Percentiles rank a stretch among this genome's conserved stretches.
Conservation (phyloP, 2,888 invertebrate genomes). For the Lottia gigantea region DNA sequence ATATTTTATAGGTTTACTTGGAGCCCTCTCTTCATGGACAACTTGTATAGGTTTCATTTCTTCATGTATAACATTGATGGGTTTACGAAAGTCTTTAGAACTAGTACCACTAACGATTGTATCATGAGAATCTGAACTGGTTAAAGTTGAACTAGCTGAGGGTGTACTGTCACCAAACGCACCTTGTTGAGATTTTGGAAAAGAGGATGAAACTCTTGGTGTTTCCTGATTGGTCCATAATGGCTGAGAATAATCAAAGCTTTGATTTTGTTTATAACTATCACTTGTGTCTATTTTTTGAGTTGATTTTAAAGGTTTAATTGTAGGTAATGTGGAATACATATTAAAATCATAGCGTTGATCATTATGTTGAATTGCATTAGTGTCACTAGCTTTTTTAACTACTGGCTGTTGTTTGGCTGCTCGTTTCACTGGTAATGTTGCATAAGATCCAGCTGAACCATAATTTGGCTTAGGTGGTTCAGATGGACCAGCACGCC, state of each 20-base stretch:
- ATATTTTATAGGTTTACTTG: background rate
- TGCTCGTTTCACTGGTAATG: constrained; percentile 40
- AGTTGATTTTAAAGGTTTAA: constrained; percentile 38
- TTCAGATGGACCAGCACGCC: constrained; percentile 15
- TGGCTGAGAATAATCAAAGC: constrained; percentile 34
- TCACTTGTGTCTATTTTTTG: constrained; percentile 22
- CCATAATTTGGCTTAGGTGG: constrained; percentile 23
- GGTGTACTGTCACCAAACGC: constrained; percentile 31
- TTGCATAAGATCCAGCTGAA: constrained; percentile 43
- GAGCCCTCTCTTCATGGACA: constrained; percentile 31
- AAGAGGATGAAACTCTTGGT: constrained; percentile 13
- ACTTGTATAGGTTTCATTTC: constrained; percentile 36
- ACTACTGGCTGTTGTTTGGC: constrained; percentile 11
- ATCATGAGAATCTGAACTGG: constrained; percentile 38
- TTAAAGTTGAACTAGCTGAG: constrained; percentile 34
- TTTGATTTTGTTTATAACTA: background rate
- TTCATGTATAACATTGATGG: constrained; percentile 19
- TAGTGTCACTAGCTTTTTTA: constrained; percentile 11
- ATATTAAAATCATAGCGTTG: constrained; percentile 33
- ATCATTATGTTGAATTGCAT: constrained; percentile 16
- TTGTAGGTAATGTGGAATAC: constrained; percentile 44
- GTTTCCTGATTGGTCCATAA: constrained; percentile 34
- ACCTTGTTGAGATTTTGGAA: constrained; percentile 14
- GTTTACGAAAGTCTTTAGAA: constrained; percentile 26
- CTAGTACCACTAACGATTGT: constrained; percentile 28